A percentile compares a stretch with the other conserved stretches of the same genome.
Conservation (phyloP, 2,113 vertebrate species). For the Ceratotherium simum region DNA sequence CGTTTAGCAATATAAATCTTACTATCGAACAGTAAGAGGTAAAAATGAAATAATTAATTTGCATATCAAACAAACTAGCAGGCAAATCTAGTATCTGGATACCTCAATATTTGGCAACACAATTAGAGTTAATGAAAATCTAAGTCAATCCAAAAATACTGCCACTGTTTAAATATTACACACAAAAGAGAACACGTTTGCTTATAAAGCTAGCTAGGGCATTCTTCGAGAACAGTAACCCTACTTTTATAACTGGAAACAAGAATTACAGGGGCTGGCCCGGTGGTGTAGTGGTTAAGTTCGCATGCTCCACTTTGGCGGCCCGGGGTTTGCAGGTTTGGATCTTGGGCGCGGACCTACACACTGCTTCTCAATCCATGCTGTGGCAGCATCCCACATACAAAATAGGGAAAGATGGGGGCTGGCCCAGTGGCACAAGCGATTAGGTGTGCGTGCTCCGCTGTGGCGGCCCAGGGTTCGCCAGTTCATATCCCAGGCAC, state of each 20-base stretch:
- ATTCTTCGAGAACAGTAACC: not conserved
- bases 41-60: slow-evolving; percentile 11
- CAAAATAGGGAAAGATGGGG: too few species aligned
- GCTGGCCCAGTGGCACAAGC: too few species aligned
- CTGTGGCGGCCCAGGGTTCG: too few species aligned
- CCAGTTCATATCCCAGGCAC: too few species aligned
- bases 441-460: too few species aligned
- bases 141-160: not conserved
- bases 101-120: not conserved
- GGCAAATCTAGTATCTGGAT: not conserved
- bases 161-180: not conserved
- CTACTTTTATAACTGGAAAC: not conserved
- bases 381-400: too few species aligned
- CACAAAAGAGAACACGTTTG: not conserved
- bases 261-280: not conserved
- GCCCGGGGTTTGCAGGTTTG: too few species aligned
- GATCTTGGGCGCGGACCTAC: too few species aligned
- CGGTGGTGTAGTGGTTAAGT: too few species aligned
- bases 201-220: not conserved
- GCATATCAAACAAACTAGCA: slow-evolving; percentile 4
- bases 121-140: not conserved
- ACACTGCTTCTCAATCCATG: too few species aligned
- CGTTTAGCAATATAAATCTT: not conserved
- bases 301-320: too few species aligned
- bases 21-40: not conserved